Base-by-base conservation (phyloP, 2,797 vertebrate genomes). In the Podarcis siculus region DNA sequence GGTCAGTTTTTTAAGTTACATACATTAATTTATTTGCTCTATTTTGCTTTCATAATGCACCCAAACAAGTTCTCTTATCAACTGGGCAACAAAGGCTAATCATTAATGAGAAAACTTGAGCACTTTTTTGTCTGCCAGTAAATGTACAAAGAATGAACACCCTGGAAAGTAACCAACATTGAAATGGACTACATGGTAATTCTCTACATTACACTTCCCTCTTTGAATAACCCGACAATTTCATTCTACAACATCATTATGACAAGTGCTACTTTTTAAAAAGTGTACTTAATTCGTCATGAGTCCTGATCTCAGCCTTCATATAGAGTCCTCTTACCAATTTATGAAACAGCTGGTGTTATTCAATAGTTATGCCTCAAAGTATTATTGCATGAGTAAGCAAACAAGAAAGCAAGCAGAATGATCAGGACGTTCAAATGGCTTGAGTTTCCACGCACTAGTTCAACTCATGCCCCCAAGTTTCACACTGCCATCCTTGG, bases 211-310 rank as follows among this genome's bases (percentile, higher is more conserved):
- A 82, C 78, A 35, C 25, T 72, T 86, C 32, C 30, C 37, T 69
- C 64, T 19, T 78, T 89, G 45, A 39, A 78, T 86, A 64, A 89
- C 17, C 35, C 42, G 78, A 64, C 19, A 61, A 83, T 89, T 78
- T 77, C 76, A 39, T 58, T 61, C 66, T 79, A 49, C 35, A 37
- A 27, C 45, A 86, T 86, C 80, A 79, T 66, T 89, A 37, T 13
- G 12, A 72, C 35, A 83, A 37, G 27, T 17, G 13, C 25, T 79
- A 78, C n/a, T 58, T 86, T 72, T 66, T 23, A 17, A 72, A 66
- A 37, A 55, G 45, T 55, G 39, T 64, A 42, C 61, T 39, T 55
- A 39, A 66, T 84, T 27, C 42, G 75, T 79, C 32, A 83, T 19
- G 19, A 15, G 23, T 79, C 58, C 37, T 75, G 30, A 67, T 39